A percentile compares a stretch with the other conserved stretches of the same genome.
Evolutionary conservation across 1,140 invertebrate genomes (phyloP).

Genomic region (Rhyacophila brunnea): DNA sequence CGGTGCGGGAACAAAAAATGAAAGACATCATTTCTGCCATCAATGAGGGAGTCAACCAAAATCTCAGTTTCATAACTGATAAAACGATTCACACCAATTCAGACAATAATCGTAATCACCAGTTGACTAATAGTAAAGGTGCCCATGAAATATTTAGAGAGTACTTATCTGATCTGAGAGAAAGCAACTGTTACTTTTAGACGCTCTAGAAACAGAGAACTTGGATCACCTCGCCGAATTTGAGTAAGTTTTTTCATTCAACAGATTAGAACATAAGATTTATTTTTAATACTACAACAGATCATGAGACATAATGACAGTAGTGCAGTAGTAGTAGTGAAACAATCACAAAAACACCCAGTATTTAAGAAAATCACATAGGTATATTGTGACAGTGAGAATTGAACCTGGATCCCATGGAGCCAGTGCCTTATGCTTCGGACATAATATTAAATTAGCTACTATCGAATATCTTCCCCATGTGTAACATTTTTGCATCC

Average conservation of each 20-base stretch:
- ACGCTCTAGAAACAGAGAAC: constrained; percentile 6
- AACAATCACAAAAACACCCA: too few relatives aligned
- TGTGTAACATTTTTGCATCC: too few relatives aligned
- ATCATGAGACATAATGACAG: too few relatives aligned
- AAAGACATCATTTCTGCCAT: constrained; percentile 52
- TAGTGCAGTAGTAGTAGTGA: too few relatives aligned
- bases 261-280: too few relatives aligned
- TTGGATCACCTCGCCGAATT: constrained; percentile 3
- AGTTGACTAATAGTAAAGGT: constrained; percentile 34
- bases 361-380: too few relatives aligned
- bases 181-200: background rate
- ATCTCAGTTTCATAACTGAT: background rate
- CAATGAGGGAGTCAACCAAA: constrained; percentile 48
- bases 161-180: constrained; percentile 34
- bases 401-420: too few relatives aligned
- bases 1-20: constrained; percentile 49
- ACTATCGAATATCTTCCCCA: too few relatives aligned
- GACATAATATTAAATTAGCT: too few relatives aligned
- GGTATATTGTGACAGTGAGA: too few relatives aligned
- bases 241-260: constrained; percentile 5
- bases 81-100: background rate
- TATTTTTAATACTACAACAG: too few relatives aligned
- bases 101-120: background rate
- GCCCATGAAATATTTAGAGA: constrained; percentile 48
- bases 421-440: too few relatives aligned